These are phyloP conservation scores for Corticium candelabrum DNA, from an alignment of 37 sponge, comb jelly and placozoan genomes.

Conservation along the genomic window DNA sequence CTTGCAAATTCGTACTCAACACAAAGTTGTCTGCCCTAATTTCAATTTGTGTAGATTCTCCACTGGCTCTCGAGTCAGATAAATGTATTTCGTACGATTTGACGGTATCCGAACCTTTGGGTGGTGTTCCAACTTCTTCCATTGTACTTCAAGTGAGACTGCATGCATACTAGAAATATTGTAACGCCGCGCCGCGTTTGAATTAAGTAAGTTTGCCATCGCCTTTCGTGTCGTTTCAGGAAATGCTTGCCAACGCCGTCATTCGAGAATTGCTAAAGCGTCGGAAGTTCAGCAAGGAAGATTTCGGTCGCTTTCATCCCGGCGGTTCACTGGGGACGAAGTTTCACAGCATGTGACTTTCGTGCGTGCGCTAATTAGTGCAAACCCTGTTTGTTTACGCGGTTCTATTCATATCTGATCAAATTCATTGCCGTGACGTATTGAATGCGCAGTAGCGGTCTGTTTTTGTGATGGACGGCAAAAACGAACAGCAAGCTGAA, in stretches of 20 bases:
- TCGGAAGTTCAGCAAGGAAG: conserved; percentile 17
- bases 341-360: too few species aligned
- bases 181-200: neutral
- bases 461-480: too few species aligned
- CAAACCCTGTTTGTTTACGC: too few species aligned
- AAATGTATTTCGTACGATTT: conserved; percentile 19
- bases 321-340: conserved; percentile 55
- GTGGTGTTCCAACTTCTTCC: conserved; percentile 43
- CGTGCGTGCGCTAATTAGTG: too few species aligned
- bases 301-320: conserved; percentile 53
- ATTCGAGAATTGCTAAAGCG: conserved; percentile 34
- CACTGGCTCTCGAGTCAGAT: conserved; percentile 19
- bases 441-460: too few species aligned
- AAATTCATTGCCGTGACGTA: too few species aligned
- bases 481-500: too few species aligned
- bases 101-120: conserved; percentile 43
- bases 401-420: too few species aligned
- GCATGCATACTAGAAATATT: neutral
- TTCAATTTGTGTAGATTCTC: conserved; percentile 21
- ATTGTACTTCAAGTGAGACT: conserved; percentile 50
- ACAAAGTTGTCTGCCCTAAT: too few species aligned
- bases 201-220: too few species aligned
- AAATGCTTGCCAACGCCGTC: conserved; percentile 51
- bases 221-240: conserved; percentile 41
- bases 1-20: too few species aligned